Base-by-base conservation (phyloP, 2,888 invertebrate genomes). In the Lomographa bimaculata region DNA sequence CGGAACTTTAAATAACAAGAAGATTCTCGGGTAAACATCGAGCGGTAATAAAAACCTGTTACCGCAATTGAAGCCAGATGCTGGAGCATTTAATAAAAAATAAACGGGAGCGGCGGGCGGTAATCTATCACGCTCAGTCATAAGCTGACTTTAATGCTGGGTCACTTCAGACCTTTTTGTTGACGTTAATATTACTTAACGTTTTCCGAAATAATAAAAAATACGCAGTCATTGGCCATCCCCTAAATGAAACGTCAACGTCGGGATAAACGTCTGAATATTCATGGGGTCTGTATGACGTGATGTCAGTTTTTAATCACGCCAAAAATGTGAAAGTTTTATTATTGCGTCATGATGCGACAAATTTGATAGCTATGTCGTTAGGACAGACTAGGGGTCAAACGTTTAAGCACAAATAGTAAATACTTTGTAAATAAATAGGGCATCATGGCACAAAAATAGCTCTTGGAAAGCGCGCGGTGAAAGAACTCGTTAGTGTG, bases 111-210 rank as follows among this genome's bases (percentile, higher is more conserved):
- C 59, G 62, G 62, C 66, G 67, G 68, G 53, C 68, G 73, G 83
- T 77, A 80, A 86, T 86, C 85, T 85, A 85, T 86, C 85, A 85
- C 82, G 75, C 75, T 75, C 73, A 79, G 79, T 81, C 82, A 84
- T 84, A 85, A 84, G 81, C 84, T 74, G 85, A 84, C 84, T 84
- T 83, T 86, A 84, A 84, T 84, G 83, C 83, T 83, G 76, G 84
- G 83, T 84, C 85, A 84, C 85, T 85, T 79, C 76, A 80, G 74
- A 64, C 79, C 83, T 82, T 82, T 85, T 85, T 84, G 83, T 81
- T 81, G 82, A 77, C 83, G 79, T 78, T 80, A 77, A 81, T 82
- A 80, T 81, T 81, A 80, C 80, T 78, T 80, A 78, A 64, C 71
- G 67, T 69, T 71, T 68, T 66, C 46, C 54, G 56, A 70, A 72